phyloP scores from a whole-genome alignment of 1,140 invertebrate species.

The Zophobas morio region DNA sequence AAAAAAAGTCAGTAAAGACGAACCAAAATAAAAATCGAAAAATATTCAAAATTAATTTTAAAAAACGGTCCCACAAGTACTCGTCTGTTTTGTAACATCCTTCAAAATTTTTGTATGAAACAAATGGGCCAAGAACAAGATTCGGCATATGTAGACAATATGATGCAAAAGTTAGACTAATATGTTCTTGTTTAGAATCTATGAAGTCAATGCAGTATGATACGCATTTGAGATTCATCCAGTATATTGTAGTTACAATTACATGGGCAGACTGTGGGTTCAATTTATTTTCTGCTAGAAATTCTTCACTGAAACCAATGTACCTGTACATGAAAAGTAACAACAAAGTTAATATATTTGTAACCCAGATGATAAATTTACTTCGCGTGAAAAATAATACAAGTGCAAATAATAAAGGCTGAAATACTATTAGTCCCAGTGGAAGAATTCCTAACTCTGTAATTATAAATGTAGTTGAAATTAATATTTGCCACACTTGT shows the following conservation, averaged over 20 bases:
- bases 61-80: slow-evolving; percentile 66
- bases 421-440: slow-evolving; percentile 54
- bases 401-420: slow-evolving; percentile 60
- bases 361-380: slow-evolving; percentile 55
- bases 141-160: slow-evolving; percentile 88
- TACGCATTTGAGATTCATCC: slow-evolving; percentile 64
- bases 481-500: slow-evolving; percentile 54
- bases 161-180: slow-evolving; percentile 70
- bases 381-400: slow-evolving; percentile 43
- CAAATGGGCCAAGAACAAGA: slow-evolving; percentile 83
- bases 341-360: slow-evolving; percentile 50
- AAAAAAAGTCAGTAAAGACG: slow-evolving; percentile 76
- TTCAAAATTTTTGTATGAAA: slow-evolving; percentile 80
- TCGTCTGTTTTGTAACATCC: slow-evolving; percentile 57
- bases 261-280: slow-evolving; percentile 56
- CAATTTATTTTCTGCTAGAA: slow-evolving; percentile 46
- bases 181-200: slow-evolving; percentile 41
- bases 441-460: slow-evolving; percentile 48
- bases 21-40: slow-evolving; percentile 81
- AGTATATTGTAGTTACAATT: slow-evolving; percentile 59
- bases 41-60: slow-evolving; percentile 70
- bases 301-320: slow-evolving; percentile 40
- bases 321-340: slow-evolving; percentile 56
- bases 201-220: slow-evolving; percentile 60
- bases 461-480: slow-evolving; percentile 52